Evolutionary conservation across 2,113 vertebrate genomes (phyloP).

Genomic region (Chaetops frenatus): DNA sequence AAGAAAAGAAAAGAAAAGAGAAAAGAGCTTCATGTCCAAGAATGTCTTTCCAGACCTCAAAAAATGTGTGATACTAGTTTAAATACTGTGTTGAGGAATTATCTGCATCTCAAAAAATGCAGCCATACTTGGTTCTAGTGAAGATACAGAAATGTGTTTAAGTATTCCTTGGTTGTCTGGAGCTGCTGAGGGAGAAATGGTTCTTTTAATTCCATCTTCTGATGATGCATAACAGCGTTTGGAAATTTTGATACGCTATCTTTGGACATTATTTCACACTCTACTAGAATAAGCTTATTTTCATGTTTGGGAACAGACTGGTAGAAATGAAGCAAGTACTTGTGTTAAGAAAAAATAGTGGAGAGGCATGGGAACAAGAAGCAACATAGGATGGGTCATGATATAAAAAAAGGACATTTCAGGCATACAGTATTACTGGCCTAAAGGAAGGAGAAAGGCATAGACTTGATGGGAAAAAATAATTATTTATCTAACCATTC

Average conservation of each 20-base stretch:
- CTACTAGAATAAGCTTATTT: not conserved
- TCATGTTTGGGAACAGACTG: not conserved
- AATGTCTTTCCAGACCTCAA: not conserved
- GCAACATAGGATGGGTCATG: not conserved
- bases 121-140: not conserved
- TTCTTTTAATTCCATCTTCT: not conserved
- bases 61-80: not conserved
- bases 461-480: not conserved
- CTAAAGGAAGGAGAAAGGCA: not conserved
- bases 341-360: not conserved
- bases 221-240: not conserved
- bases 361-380: not conserved
- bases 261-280: not conserved
- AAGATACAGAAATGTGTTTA: not conserved
- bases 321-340: not conserved
- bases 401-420: not conserved
- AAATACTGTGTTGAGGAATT: not conserved
- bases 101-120: not conserved
- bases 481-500: not conserved
- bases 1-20: no score
- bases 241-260: not conserved
- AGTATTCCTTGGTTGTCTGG: not conserved
- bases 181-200: not conserved
- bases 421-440: not conserved
- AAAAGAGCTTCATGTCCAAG: not conserved